Conservation (phyloP, 92 coral and sea anemone genomes). For the Zoanthus sansibaricus region DNA sequence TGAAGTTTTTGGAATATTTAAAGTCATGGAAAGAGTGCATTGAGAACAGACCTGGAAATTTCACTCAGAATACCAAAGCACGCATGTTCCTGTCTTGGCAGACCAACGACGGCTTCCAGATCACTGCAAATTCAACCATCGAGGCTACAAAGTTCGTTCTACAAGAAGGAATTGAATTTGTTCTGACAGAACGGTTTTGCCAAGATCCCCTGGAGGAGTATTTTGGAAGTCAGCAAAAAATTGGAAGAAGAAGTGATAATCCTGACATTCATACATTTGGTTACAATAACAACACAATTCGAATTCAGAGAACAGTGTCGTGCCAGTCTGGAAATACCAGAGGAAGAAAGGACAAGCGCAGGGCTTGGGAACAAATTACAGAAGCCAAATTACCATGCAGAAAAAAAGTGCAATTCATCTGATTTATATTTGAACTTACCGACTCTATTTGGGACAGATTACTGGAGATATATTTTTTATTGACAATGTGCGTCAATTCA, state of each 20-base stretch:
- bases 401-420: constrained; percentile 38
- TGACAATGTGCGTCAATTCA: not conserved
- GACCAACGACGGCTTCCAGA: constrained; percentile 56
- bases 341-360: constrained; percentile 59
- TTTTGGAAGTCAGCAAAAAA: constrained; percentile 56
- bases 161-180: constrained; percentile 62
- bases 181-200: constrained; percentile 56
- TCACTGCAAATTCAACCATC: constrained; percentile 61
- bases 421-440: not conserved
- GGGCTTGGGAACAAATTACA: constrained; percentile 60
- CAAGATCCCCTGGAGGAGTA: constrained; percentile 54
- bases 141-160: constrained; percentile 67
- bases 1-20: constrained; percentile 51
- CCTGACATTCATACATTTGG: constrained; percentile 60
- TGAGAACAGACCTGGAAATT: constrained; percentile 63
- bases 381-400: constrained; percentile 60
- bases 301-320: constrained; percentile 59
- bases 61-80: constrained; percentile 52
- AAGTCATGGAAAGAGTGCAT: constrained; percentile 51
- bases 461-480: not conserved
- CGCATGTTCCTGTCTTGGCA: constrained; percentile 67
- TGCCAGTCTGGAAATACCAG: constrained; percentile 66
- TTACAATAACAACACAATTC: constrained; percentile 60
- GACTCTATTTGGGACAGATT: constrained; percentile 2
- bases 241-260: constrained; percentile 63